phyloP scores from a whole-genome alignment of 2,888 invertebrate genomes.

The Mimas tiliae region DNA sequence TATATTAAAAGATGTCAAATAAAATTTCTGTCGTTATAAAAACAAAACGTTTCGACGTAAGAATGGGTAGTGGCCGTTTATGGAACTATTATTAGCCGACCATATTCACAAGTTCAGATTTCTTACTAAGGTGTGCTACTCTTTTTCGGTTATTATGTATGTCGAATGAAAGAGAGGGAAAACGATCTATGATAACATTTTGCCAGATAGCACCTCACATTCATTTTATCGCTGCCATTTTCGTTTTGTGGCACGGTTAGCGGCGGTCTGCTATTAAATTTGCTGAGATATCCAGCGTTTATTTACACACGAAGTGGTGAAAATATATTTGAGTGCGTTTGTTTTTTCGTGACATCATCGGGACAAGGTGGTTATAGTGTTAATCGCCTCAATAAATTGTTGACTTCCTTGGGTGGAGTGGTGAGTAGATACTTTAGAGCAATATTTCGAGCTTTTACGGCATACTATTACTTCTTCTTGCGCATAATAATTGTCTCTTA shows the following conservation, averaged over 20 bases:
- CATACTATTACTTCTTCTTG: constrained; percentile 38
- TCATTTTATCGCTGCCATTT: constrained; percentile 80
- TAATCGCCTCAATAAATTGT: constrained; percentile 58
- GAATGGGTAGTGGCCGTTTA: constrained; percentile 8
- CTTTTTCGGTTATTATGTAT: background rate
- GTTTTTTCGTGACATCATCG: constrained; percentile 50
- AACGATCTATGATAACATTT: constrained; percentile 31
- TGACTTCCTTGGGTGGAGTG: constrained; percentile 76
- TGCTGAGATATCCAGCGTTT: constrained; percentile 55
- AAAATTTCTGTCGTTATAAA: background rate
- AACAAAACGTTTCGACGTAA: constrained; percentile 41
- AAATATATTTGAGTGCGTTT: constrained; percentile 54
- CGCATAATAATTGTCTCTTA: constrained; percentile 3
- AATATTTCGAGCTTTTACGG: constrained; percentile 59
- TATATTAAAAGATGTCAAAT: too few species aligned
- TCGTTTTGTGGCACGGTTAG: constrained; percentile 83
- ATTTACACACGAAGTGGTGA: constrained; percentile 55
- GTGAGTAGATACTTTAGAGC: constrained; percentile 70
- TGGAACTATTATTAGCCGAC: constrained; percentile 24
- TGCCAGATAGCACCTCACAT: constrained; percentile 47
- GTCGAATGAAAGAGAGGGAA: constrained; percentile 11
- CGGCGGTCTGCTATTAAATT: constrained; percentile 70
- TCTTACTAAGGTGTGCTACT: background rate
- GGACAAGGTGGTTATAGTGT: constrained; percentile 53
- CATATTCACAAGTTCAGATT: background rate